Percentiles rank a stretch among this genome's conserved stretches.
phyloP scores from a whole-genome alignment of 2,797 vertebrate genomes.

The Pipistrellus kuhlii region DNA sequence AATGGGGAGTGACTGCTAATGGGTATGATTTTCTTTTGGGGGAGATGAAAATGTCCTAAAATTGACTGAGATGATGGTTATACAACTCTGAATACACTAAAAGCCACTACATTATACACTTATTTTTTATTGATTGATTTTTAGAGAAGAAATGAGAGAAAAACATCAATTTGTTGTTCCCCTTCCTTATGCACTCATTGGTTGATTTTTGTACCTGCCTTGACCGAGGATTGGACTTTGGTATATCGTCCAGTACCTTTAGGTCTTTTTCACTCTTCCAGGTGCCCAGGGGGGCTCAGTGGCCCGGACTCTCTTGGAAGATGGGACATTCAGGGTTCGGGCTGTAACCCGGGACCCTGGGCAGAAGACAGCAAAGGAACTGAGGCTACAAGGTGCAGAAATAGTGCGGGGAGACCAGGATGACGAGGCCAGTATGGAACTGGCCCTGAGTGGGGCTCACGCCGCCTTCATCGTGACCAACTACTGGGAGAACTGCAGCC shows the following conservation, averaged over 20 bases:
- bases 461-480: slow-evolving; percentile 86
- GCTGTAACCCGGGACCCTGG: slow-evolving; percentile 79
- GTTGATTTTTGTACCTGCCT: neutral
- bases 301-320: slow-evolving; percentile 83
- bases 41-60: neutral
- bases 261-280: slow-evolving; percentile 51
- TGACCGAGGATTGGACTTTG: neutral
- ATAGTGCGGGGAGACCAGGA: slow-evolving; percentile 85
- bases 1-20: neutral
- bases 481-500: slow-evolving; percentile 85
- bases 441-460: slow-evolving; percentile 77
- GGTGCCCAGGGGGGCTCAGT: slow-evolving; percentile 86
- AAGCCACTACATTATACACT: neutral
- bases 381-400: slow-evolving; percentile 83
- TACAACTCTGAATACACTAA: neutral
- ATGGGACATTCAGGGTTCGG: slow-evolving; percentile 84
- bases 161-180: neutral
- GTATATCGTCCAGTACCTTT: neutral
- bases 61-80: neutral
- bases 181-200: neutral
- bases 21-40: neutral
- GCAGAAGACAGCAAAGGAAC: slow-evolving; percentile 77
- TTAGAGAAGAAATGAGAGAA: neutral
- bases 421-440: slow-evolving; percentile 80
- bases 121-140: neutral